Conservation (phyloP, 2,888 invertebrate genomes). For the Sipha maydis region DNA sequence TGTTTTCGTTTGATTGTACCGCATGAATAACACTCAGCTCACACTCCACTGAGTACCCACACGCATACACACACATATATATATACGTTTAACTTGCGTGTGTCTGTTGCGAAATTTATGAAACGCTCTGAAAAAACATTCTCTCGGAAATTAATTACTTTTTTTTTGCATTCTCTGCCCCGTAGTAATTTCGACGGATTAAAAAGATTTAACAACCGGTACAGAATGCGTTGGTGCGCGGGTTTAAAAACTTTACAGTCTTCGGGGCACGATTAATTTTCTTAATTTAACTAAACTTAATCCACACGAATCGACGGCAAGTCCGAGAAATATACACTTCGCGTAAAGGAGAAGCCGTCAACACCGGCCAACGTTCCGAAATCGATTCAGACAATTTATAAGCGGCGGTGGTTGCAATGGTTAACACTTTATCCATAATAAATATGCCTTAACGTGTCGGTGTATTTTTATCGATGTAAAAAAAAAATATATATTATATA, state of each 20-base stretch:
- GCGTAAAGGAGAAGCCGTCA: not conserved
- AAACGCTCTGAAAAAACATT: slow-evolving; percentile 38
- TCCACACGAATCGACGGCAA: not conserved
- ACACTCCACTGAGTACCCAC: not conserved
- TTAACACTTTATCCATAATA: not conserved
- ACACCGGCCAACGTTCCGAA: not conserved
- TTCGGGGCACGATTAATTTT: slow-evolving; percentile 57
- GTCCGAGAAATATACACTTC: slow-evolving; percentile 42
- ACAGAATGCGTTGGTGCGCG: not conserved
- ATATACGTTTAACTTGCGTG: not conserved
- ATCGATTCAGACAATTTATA: not conserved
- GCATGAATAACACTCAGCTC: slow-evolving; percentile 20
- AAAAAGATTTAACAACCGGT: slow-evolving; percentile 49
- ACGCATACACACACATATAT: not conserved
- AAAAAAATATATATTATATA: not conserved
- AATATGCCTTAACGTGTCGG: slow-evolving; percentile 7
- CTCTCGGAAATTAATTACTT: slow-evolving; percentile 46
- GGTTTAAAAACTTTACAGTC: slow-evolving; percentile 48
- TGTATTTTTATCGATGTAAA: slow-evolving; percentile 9
- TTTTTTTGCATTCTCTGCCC: not conserved
- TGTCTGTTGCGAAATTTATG: slow-evolving; percentile 36
- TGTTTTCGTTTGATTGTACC: slow-evolving; percentile 15
- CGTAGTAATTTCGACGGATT: slow-evolving; percentile 46
- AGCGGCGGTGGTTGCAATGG: not conserved
- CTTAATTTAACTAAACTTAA: slow-evolving; percentile 53